Evolutionary conservation across 2,888 invertebrate genomes (phyloP).

Genomic region (Platycheirus albimanus): DNA sequence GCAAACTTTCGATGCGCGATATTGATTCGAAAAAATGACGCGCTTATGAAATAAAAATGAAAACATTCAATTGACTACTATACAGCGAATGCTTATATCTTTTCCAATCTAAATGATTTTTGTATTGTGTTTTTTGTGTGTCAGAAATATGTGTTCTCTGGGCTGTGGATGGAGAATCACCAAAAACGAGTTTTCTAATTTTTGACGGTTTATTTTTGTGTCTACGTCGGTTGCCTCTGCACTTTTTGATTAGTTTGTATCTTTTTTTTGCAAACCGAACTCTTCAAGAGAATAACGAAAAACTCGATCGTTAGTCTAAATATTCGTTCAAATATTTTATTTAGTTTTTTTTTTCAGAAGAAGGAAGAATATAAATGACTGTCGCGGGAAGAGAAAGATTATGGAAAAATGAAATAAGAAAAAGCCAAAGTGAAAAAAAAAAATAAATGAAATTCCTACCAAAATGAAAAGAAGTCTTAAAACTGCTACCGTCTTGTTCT

Average conservation of each 20-base stretch:
- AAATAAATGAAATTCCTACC: not conserved
- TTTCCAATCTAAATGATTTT: conserved; percentile 21
- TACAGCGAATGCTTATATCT: not conserved
- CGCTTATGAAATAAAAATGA: not conserved
- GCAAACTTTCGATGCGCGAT: conserved; percentile 47
- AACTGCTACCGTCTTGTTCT: not conserved
- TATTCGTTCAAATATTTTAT: conserved; percentile 13
- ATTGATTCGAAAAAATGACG: conserved; percentile 50
- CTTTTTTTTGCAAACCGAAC: conserved; percentile 40
- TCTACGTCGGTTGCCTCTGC: conserved; percentile 15
- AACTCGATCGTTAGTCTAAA: conserved; percentile 59
- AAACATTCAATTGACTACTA: not conserved
- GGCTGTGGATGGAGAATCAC: not conserved
- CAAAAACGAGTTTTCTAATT: conserved; percentile 61
- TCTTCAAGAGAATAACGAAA: conserved; percentile 50
- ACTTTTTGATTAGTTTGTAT: conserved; percentile 55
- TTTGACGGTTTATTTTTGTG: conserved; percentile 45
- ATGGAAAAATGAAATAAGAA: conserved; percentile 9
- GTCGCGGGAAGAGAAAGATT: conserved; percentile 27
- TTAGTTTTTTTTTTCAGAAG: conserved; percentile 32
- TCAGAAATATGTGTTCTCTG: conserved; percentile 39
- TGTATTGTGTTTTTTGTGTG: not conserved
- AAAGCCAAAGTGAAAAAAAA: conserved; percentile 46
- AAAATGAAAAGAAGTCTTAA: conserved; percentile 23
- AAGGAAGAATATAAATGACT: conserved; percentile 58